Evolutionary conservation across 2,888 invertebrate genomes (phyloP).

Genomic region (Apamea sordens): DNA sequence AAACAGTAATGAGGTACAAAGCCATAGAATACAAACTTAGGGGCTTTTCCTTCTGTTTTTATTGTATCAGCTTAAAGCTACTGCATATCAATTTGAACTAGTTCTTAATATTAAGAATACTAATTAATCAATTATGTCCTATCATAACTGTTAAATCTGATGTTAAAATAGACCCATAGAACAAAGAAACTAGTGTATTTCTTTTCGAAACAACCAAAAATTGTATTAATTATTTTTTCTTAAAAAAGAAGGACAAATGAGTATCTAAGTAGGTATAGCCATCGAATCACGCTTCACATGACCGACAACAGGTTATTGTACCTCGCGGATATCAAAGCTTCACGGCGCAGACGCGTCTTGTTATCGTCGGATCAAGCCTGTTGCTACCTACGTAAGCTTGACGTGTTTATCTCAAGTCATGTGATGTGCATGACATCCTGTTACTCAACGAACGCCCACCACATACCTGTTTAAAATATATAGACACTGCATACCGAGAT

Average conservation of each 20-base stretch:
- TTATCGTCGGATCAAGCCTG: slow-evolving; percentile 45
- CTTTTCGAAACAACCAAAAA: background rate
- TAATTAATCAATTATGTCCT: background rate
- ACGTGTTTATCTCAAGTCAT: slow-evolving; percentile 58
- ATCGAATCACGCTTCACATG: slow-evolving; percentile 20
- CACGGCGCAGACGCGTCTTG: slow-evolving; percentile 13
- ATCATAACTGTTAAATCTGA: background rate
- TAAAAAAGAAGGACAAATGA: background rate
- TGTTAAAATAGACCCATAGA: background rate
- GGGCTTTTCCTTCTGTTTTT: background rate
- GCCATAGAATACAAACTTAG: background rate
- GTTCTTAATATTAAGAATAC: background rate
- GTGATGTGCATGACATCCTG: slow-evolving; percentile 67
- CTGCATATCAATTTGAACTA: background rate
- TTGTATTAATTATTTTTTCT: background rate
- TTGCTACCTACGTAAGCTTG: slow-evolving; percentile 65
- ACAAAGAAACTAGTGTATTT: background rate
- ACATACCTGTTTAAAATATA: slow-evolving; percentile 33
- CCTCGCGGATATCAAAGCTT: slow-evolving; percentile 57
- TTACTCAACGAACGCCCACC: slow-evolving; percentile 59
- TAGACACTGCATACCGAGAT: slow-evolving; percentile 22
- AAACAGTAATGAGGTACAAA: background rate
- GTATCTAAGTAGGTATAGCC: background rate
- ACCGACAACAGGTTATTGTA: slow-evolving; percentile 63
- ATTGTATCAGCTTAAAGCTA: background rate